Base-by-base conservation (phyloP, 92 coral and sea anemone genomes). In the Zoanthus sansibaricus region DNA sequence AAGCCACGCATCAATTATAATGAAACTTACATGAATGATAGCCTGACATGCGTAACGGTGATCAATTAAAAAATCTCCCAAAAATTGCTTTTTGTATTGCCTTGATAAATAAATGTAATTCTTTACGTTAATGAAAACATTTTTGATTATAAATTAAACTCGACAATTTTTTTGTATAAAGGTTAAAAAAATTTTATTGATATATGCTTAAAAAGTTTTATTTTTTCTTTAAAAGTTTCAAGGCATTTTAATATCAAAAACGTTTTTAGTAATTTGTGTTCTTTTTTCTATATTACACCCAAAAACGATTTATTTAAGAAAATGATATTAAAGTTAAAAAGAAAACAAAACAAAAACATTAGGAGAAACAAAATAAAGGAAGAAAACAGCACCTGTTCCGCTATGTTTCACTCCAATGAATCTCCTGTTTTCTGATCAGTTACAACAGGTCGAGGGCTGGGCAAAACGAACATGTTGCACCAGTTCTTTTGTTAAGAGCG, bases 371-470 rank as follows among this genome's bases (percentile, higher is more conserved):
- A 37, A 37, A 37, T 37, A 2, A n/a, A 46, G 15, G 11, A 80
- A 45, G 44, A 80, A 80, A 64, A 21, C 55, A 31, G 16, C 46
- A 80, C 85, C 85, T 80, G 85, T 47, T 66, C 47, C 5, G 18
- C 21, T 80, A 18, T 6, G 72, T 80, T 17, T 80, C 75, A 80
- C 85, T 42, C 45, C 72, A 64, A 12, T 46, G 62, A 47, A 18
- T 66, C 85, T 62, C 12, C 5, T n/a, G 13, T 67, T 64, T 32
- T 48, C 20, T 62, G 32, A 42, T 79, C 44, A 45, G 17, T 21
- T n/a, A 62, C 20, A 47, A 25, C 75, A 46, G 85, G 85, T 80
- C 20, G 75, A 80, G 37, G 52, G 42, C 44, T 64, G 51, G n/a
- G 47, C 21, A 20, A 49, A 14, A 55, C 47, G 46, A 56, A 45